Conservation (phyloP, 2,888 invertebrate species). For the Acheta domesticus region DNA sequence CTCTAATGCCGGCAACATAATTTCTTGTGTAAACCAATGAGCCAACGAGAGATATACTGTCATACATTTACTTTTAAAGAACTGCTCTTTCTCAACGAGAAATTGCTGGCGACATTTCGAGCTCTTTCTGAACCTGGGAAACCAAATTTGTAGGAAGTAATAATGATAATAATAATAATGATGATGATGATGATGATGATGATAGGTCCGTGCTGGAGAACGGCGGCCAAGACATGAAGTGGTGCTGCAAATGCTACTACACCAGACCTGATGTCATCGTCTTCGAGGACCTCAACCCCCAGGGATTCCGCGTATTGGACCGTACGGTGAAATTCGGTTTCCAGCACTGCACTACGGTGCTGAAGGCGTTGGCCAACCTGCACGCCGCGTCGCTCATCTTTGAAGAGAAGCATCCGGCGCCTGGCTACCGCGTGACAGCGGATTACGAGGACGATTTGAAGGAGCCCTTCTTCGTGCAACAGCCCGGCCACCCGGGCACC, state of each 20-base stretch:
- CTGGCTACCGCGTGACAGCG: neutral
- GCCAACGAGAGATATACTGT: too few relatives aligned
- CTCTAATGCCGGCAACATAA: too few relatives aligned
- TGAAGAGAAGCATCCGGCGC: neutral
- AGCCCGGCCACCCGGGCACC: neutral
- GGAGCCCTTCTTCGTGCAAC: neutral
- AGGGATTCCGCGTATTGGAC: neutral
- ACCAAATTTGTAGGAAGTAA: too few relatives aligned
- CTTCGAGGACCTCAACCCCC: neutral
- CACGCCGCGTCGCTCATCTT: constrained; percentile 1
- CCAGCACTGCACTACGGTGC: neutral
- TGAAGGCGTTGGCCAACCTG: constrained; percentile 11
- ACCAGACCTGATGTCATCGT: neutral
- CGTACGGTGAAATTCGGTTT: neutral
- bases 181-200: too few relatives aligned
- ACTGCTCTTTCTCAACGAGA: too few relatives aligned
- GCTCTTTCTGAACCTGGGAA: too few relatives aligned
- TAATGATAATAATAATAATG: too few relatives aligned
- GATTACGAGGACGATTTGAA: neutral
- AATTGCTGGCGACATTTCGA: too few relatives aligned
- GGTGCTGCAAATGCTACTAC: neutral
- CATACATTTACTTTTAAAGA: too few relatives aligned
- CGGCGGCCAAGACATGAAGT: neutral
- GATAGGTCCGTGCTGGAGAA: neutral
- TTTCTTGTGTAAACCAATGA: too few relatives aligned